These are phyloP conservation scores for Hypsibius dujardini DNA, from an alignment of 1,140 invertebrate genomes.

Conservation along the genomic window DNA sequence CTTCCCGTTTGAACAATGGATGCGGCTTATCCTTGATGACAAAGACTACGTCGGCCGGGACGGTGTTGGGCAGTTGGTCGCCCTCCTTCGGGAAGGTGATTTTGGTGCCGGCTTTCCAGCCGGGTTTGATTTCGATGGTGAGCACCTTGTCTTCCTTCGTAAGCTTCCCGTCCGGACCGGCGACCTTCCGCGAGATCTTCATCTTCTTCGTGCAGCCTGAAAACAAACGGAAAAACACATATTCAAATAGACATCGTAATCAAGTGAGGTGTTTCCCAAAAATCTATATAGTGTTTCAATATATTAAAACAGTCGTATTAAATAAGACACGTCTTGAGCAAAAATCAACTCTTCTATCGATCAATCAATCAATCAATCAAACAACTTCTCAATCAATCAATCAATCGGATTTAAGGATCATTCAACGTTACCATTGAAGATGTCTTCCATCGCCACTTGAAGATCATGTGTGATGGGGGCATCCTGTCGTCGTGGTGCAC, in stretches of 20 bases:
- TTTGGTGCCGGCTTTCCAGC: conserved; percentile 97
- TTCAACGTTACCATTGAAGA: conserved; percentile 38
- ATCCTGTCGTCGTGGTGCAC: conserved; percentile 57
- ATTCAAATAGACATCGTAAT: too few relatives aligned
- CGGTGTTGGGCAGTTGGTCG: conserved; percentile 81
- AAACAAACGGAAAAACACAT: too few relatives aligned
- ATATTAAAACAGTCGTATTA: too few relatives aligned
- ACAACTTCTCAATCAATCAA: too few relatives aligned
- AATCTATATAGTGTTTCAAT: too few relatives aligned
- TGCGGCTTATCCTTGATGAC: conserved; percentile 95
- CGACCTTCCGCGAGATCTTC: conserved; percentile 86
- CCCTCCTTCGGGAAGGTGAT: conserved; percentile 98
- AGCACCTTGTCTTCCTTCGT: conserved; percentile 84
- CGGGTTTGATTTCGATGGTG: conserved; percentile 92
- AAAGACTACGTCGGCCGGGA: conserved; percentile 97
- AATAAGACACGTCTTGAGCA: too few relatives aligned
- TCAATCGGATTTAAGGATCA: too few relatives aligned
- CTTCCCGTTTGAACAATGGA: conserved; percentile 78
- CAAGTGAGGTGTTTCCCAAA: too few relatives aligned
- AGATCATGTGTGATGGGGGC: conserved; percentile 87
- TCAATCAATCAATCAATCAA: too few relatives aligned
- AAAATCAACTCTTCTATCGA: too few relatives aligned
- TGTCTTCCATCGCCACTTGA: conserved; percentile 79
- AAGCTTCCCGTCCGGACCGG: conserved; percentile 58
- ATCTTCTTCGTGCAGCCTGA: conserved; percentile 91